Evolutionary conservation across 2,888 invertebrate genomes (phyloP).

Genomic region (Serripes groenlandicus): DNA sequence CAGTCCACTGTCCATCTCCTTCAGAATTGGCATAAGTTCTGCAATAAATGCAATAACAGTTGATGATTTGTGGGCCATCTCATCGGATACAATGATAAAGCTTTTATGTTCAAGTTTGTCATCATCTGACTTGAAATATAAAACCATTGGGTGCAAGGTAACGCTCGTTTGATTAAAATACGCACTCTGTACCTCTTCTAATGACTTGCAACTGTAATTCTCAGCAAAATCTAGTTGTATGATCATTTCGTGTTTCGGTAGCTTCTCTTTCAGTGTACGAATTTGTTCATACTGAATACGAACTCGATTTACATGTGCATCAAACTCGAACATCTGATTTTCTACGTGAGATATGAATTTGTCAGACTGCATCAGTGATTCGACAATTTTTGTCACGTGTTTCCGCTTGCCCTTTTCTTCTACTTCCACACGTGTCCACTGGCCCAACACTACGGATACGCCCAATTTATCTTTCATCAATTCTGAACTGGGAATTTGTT

Average conservation of each 20-base stretch:
- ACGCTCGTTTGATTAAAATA: slow-evolving; percentile 58
- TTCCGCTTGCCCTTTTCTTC: slow-evolving; percentile 50
- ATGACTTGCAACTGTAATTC: slow-evolving; percentile 53
- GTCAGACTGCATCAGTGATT: background rate
- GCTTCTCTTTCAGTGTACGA: slow-evolving; percentile 27
- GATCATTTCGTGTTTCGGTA: slow-evolving; percentile 44
- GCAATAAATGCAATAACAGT: slow-evolving; percentile 63
- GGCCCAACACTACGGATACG: slow-evolving; percentile 19
- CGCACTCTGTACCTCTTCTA: slow-evolving; percentile 56
- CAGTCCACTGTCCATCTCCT: slow-evolving; percentile 37
- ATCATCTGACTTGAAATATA: slow-evolving; percentile 40
- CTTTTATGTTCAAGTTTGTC: slow-evolving; percentile 52
- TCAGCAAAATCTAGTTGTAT: slow-evolving; percentile 54
- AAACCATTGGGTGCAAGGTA: slow-evolving; percentile 67
- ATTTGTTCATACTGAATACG: slow-evolving; percentile 56
- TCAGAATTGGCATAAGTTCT: slow-evolving; percentile 44
- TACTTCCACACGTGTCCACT: slow-evolving; percentile 43
- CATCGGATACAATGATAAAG: slow-evolving; percentile 57
- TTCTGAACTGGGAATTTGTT: slow-evolving; percentile 7
- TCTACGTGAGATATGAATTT: slow-evolving; percentile 31
- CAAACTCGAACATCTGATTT: slow-evolving; percentile 53
- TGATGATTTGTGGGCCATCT: slow-evolving; percentile 52
- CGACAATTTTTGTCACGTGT: slow-evolving; percentile 41
- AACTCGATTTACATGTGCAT: slow-evolving; percentile 49
- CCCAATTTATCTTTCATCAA: slow-evolving; percentile 15